Conservation (phyloP, 1,140 invertebrate genomes). For the Acyrthosiphon pisum region DNA sequence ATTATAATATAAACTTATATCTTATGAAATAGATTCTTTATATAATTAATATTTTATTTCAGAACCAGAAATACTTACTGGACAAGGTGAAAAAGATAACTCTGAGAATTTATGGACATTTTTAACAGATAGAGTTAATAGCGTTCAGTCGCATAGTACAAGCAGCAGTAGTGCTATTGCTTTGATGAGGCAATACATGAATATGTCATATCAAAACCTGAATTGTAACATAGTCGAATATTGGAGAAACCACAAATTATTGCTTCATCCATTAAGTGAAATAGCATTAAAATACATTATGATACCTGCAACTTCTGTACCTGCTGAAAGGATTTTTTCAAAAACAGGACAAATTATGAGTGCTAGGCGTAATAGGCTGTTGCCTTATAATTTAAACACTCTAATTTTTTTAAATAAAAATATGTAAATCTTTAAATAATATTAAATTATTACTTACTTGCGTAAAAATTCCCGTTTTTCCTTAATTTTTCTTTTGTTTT, state of each 20-base stretch:
- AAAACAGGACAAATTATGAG: conserved; percentile 61
- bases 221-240: background rate
- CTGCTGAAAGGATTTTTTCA: conserved; percentile 63
- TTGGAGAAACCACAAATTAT: background rate
- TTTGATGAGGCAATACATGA: background rate
- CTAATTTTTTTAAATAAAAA: conserved; percentile 11
- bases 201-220: background rate
- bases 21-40: background rate
- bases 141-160: background rate
- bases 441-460: background rate
- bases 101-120: background rate
- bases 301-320: conserved; percentile 63
- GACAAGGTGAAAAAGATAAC: background rate
- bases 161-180: background rate
- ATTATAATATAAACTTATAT: background rate
- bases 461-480: too few species aligned
- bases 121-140: background rate
- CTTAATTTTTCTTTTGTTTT: too few species aligned
- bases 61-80: background rate
- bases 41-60: background rate
- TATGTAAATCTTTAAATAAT: background rate
- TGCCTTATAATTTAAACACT: background rate
- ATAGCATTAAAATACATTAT: conserved; percentile 60
- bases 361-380: conserved; percentile 50
- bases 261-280: background rate